These are phyloP conservation scores for Teinopalpus imperialis DNA, from an alignment of 2,888 invertebrate species.

Conservation along the genomic window DNA sequence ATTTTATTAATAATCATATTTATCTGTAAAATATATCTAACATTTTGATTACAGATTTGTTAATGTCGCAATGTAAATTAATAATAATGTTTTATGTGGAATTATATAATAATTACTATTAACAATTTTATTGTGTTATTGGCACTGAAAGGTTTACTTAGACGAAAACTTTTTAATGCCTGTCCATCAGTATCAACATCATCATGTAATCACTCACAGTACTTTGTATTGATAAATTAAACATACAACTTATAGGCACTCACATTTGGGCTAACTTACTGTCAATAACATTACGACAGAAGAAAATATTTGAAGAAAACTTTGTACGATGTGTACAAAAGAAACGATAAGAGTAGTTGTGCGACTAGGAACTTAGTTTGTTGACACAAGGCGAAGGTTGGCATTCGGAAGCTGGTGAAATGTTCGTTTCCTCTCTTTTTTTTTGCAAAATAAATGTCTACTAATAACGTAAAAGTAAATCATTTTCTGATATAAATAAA, in stretches of 20 bases:
- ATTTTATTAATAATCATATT: background rate
- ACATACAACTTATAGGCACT: conserved; percentile 1
- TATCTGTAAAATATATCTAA: background rate
- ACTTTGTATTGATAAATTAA: conserved; percentile 15
- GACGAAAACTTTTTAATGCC: too few species aligned
- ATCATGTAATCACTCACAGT: too few species aligned
- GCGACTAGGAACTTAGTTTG: conserved; percentile 23
- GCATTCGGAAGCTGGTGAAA: conserved; percentile 32
- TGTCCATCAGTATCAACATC: too few species aligned
- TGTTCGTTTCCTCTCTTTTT: conserved; percentile 18
- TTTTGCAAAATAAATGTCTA: conserved; percentile 9
- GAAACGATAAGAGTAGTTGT: conserved; percentile 21
- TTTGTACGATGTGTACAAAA: conserved; percentile 24
- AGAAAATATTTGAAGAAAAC: conserved; percentile 27
- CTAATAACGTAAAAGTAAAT: conserved; percentile 10
- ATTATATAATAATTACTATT: too few species aligned
- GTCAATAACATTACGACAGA: conserved; percentile 20
- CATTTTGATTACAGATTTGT: too few species aligned
- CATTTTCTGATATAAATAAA: conserved; percentile 5
- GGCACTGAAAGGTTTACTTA: too few species aligned
- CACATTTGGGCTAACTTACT: conserved; percentile 13
- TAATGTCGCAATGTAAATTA: too few species aligned
- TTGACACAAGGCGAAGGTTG: conserved; percentile 35
- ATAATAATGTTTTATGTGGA: background rate
- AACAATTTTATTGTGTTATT: too few species aligned